phyloP scores from a whole-genome alignment of 2,797 vertebrate species.

The Enteromius trimaculatus region DNA sequence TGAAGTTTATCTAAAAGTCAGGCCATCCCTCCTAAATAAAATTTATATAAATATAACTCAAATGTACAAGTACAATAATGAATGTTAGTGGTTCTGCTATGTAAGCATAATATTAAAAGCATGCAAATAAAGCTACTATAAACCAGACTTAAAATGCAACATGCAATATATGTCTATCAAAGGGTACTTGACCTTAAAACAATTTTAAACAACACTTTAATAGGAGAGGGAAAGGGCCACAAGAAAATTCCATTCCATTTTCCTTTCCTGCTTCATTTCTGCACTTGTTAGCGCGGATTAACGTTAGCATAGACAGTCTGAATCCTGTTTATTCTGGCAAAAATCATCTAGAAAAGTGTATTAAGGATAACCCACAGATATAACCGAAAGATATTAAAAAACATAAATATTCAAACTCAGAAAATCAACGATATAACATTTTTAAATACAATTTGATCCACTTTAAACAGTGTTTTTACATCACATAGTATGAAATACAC shows the following conservation, averaged over 20 bases:
- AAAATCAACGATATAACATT: background rate
- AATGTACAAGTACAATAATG: background rate
- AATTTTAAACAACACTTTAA: background rate
- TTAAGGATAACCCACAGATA: background rate
- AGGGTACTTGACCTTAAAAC: background rate
- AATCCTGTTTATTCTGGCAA: slow-evolving; percentile 3
- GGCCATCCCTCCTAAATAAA: background rate
- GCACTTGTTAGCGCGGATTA: slow-evolving; percentile 9
- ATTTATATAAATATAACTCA: background rate
- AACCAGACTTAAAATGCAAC: background rate
- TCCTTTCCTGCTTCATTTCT: background rate
- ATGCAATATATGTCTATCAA: background rate
- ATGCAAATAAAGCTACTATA: background rate
- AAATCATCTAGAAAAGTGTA: background rate
- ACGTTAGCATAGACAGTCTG: background rate
- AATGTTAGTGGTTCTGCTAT: background rate
- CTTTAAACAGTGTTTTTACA: background rate
- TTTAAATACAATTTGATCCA: background rate
- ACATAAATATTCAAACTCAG: background rate
- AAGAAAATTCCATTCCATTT: slow-evolving; percentile 2
- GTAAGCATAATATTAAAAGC: background rate
- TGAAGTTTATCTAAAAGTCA: background rate
- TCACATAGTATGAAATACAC: background rate
- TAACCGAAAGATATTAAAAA: background rate
- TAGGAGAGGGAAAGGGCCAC: background rate